Percentiles rank a stretch among this genome's conserved stretches.
These are phyloP conservation scores for Clupea harengus DNA, from an alignment of 2,113 vertebrate genomes.

Conservation along the genomic window DNA sequence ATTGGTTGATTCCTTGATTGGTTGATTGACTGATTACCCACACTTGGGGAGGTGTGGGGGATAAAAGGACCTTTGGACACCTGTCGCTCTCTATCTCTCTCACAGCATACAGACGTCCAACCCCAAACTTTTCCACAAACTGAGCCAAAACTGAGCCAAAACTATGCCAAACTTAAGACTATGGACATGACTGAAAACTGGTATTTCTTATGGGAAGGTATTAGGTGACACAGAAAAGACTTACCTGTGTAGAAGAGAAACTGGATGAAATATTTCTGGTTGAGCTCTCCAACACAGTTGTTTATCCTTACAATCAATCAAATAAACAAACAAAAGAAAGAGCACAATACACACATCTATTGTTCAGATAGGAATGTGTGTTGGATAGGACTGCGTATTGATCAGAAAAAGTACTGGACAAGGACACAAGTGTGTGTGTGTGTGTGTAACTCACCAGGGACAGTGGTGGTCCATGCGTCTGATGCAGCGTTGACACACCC, in stretches of 20 bases:
- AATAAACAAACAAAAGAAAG: conserved; percentile 7
- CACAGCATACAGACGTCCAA: too few relatives aligned
- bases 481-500: conserved; percentile 80
- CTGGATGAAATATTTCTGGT: conserved; percentile 87
- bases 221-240: conserved; percentile 24
- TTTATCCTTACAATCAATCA: conserved; percentile 69
- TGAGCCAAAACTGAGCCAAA: too few relatives aligned
- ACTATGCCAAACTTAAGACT: too few relatives aligned
- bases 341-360: not conserved
- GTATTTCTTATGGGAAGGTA: not conserved
- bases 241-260: conserved; percentile 84
- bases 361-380: not conserved
- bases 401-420: not conserved
- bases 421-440: not conserved
- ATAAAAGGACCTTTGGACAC: too few relatives aligned
- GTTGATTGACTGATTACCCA: too few relatives aligned
- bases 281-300: conserved; percentile 80
- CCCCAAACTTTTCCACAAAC: too few relatives aligned
- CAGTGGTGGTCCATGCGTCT: conserved; percentile 85
- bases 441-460: conserved; percentile 71
- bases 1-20: too few relatives aligned
- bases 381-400: not conserved
- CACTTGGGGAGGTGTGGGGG: too few relatives aligned
- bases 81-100: too few relatives aligned
- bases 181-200: not conserved